Evolutionary conservation across 2,113 vertebrate genomes (phyloP).

Genomic region (Notarius quadriscutis): DNA sequence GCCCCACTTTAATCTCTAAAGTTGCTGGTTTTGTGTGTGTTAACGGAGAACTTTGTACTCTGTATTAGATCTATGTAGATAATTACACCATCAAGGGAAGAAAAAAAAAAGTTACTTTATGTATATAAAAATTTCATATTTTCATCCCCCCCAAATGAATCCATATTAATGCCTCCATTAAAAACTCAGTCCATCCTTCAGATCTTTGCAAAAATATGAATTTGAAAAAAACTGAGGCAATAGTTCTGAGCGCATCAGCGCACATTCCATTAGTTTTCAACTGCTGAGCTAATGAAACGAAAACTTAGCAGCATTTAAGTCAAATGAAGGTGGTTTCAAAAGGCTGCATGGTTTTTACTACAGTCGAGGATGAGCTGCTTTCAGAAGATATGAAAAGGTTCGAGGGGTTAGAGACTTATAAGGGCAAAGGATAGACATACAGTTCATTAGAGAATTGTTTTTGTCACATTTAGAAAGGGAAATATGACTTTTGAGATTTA

Average conservation of each 20-base stretch:
- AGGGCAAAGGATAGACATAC: no score
- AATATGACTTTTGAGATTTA: not conserved
- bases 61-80: not conserved
- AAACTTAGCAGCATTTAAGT: conserved; percentile 1
- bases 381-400: not conserved
- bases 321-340: not conserved
- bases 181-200: not conserved
- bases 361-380: not conserved
- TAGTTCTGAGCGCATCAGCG: not conserved
- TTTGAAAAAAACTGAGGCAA: not conserved
- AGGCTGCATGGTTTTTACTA: not conserved
- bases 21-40: not conserved
- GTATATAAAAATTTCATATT: not conserved
- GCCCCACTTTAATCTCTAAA: not conserved
- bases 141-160: not conserved
- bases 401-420: not conserved
- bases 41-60: not conserved
- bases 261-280: not conserved
- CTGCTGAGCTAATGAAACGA: conserved; percentile 13
- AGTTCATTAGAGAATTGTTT: not conserved
- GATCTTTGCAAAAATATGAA: not conserved
- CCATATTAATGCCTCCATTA: not conserved
- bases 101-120: no score
- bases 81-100: not conserved
- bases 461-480: not conserved